Evolutionary conservation across 1,140 invertebrate species (phyloP), one percentile per base, ranked within the genome.

Genomic region (Paracyclopina nana): DNA sequence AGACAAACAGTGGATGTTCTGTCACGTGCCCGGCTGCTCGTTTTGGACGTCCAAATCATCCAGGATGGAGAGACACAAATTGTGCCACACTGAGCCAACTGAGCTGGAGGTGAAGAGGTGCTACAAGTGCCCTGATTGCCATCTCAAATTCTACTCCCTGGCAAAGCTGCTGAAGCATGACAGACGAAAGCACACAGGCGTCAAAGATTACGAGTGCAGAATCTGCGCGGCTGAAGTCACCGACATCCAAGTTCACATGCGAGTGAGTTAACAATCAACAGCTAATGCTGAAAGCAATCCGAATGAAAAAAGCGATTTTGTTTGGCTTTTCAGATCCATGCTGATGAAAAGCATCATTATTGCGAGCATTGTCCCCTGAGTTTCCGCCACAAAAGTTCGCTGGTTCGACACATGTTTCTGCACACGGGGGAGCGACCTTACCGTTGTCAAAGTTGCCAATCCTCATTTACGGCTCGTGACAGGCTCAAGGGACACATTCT

Each of bases 361-460:
- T 48, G 45, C 25, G 22, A 22, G 18, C 27, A 11, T 30, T 48
- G 45, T 12, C 45, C 45, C 6, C 28, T 48, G 22, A 28, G 24
- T 4, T 48, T 48, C 27, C 45, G 45, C 16, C 45, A 86, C 60
- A 81, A 83, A 62, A 86, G 85, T 60, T 78, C 81, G 1, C 66
- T 86, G 44, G 65, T 82, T 26, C 70, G 81, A 1, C 83, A 87
- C 63, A 73, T 76, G 53, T 77, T 79, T 64, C 66, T 73, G 53
- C 82, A 86, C 57, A 75, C 77, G 8, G 80, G 79, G 31, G 71
- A 77, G 30, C 75, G 74, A 53, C 72, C 76, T 0, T 80, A 80
- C 59, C 69, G 71, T 40, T 82, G 79, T 60, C 70, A 71, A 5
- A 69, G 75, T 57, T 82, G 79, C 60, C 57, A 68, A 9, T 82